Base-by-base conservation (phyloP, 2,797 vertebrate species). In the Sebastolobus altivelis region DNA sequence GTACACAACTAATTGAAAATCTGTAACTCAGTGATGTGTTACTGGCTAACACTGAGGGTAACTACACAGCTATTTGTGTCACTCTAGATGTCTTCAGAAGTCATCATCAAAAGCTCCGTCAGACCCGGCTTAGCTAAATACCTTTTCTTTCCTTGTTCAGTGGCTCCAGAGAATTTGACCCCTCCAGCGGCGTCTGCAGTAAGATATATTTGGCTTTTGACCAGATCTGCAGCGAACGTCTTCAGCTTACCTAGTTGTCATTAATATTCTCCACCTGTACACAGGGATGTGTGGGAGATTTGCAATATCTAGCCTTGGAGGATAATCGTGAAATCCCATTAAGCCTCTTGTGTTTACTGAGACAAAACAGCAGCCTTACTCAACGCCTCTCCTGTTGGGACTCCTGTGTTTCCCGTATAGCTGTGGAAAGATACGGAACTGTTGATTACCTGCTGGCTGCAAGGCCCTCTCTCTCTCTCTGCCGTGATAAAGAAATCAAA, bases 321-420 rank as follows among this genome's bases (percentile, higher is more conserved):
- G 87, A 95, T 89, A 89, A 89, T 92, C 35, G 76, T 92, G 77
- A 94, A 95, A 94, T 93, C 92, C 92, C 86, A 93, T 94, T 94
- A 93, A 93, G 88, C 83, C 84, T 84, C 83, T 78, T 87, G 87
- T 93, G 91, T 93, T 93, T 95, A 91, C 92, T 87, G 86, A 94
- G 91, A 94, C 89, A 93, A 94, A 92, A 89, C 88, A 87, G 88
- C 89, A 81, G 89, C 75, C 88, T 92, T 90, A 89, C 88, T 91
- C 90, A 89, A 90, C 16, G 65, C 76, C 82, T 82, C 79, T 75
- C 49, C 73, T 79, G 74, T 80, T 89, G 78, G 81, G 82, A 66
- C 65, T 86, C 61, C 72, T 65, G 79, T 74, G 78, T 84, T 83
- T 88, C 31, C 82, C 68, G 37, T 65, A 38, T 46, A 67, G 63